These are phyloP conservation scores for Oscheius sp. DNA, from an alignment of 1,140 invertebrate species.

Conservation along the genomic window DNA sequence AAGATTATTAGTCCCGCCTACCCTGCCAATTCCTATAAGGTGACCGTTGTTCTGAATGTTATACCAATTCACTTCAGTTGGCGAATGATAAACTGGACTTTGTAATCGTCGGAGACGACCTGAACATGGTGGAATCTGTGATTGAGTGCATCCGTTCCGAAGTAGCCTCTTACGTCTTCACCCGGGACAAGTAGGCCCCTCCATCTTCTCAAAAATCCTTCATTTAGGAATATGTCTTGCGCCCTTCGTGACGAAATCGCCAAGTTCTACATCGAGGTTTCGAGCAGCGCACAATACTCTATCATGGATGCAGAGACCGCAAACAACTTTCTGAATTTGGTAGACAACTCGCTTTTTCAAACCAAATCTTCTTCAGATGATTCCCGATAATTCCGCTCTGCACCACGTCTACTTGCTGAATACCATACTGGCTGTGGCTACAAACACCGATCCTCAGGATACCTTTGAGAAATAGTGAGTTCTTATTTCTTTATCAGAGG, in stretches of 20 bases:
- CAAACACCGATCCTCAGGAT: background rate
- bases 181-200: background rate
- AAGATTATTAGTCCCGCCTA: background rate
- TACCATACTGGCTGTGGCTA: background rate
- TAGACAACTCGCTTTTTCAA: background rate
- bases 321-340: background rate
- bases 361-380: background rate
- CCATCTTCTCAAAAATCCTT: too few relatives aligned
- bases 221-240: background rate
- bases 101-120: background rate
- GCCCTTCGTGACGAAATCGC: background rate
- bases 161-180: background rate
- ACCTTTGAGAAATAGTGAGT: background rate
- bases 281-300: background rate
- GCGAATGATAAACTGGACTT: background rate
- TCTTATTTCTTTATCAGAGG: too few relatives aligned
- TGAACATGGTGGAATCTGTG: background rate
- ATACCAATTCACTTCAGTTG: background rate
- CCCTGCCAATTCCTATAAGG: background rate
- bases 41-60: background rate
- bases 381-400: background rate
- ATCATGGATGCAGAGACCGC: background rate
- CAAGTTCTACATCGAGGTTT: background rate
- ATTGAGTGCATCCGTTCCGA: constrained; percentile 4
- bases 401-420: background rate